Percentiles rank a stretch among this genome's conserved stretches.
Conservation (phyloP, 2,888 invertebrate genomes). For the Eugnorisma glareosa region DNA sequence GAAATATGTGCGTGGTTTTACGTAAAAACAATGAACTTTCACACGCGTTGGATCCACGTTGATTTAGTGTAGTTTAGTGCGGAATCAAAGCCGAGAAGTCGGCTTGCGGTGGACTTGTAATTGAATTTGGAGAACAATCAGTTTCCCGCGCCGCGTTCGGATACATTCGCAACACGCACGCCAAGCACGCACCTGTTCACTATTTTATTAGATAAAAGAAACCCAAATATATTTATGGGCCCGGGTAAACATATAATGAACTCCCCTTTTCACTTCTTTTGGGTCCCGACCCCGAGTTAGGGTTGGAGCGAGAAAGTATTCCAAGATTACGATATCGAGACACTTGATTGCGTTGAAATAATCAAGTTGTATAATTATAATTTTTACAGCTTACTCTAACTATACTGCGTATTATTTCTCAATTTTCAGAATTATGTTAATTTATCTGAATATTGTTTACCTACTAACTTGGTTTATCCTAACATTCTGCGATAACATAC, state of each 20-base stretch:
- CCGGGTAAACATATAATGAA: slow-evolving; percentile 58
- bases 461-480: background rate
- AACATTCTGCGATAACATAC: slow-evolving; percentile 15
- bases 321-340: background rate
- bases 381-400: background rate
- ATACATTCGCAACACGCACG: slow-evolving; percentile 83
- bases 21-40: slow-evolving; percentile 89
- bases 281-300: slow-evolving; percentile 5
- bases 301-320: slow-evolving; percentile 20
- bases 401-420: background rate
- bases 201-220: slow-evolving; percentile 73
- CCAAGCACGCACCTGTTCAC: slow-evolving; percentile 83
- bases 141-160: slow-evolving; percentile 77
- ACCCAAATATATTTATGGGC: slow-evolving; percentile 60
- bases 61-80: slow-evolving; percentile 85
- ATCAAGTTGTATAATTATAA: background rate
- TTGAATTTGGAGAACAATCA: slow-evolving; percentile 89
- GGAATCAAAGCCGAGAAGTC: slow-evolving; percentile 84
- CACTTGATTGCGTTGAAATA: background rate
- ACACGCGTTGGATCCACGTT: slow-evolving; percentile 81
- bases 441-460: slow-evolving; percentile 7
- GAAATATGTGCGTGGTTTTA: slow-evolving; percentile 63
- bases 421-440: background rate
- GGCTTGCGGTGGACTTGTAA: slow-evolving; percentile 82
- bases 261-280: slow-evolving; percentile 39